Conservation (phyloP, 2,888 invertebrate genomes). For the Nephrotoma appendiculata region DNA sequence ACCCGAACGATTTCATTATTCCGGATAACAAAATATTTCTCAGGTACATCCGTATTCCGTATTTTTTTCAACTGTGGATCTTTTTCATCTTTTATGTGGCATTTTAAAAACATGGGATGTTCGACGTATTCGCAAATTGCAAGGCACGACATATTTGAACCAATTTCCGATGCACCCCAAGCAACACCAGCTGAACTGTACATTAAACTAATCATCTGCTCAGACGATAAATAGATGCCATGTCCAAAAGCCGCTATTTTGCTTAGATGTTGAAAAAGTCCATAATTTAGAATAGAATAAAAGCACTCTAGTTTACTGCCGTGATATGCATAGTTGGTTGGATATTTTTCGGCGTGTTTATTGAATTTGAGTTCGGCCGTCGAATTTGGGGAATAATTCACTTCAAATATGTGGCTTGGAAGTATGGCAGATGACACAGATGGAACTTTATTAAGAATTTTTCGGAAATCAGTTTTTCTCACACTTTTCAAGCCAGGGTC, state of each 20-base stretch:
- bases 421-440: conserved; percentile 32
- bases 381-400: conserved; percentile 39
- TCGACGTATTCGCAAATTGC: conserved; percentile 70
- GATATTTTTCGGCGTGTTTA: conserved; percentile 37
- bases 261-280: conserved; percentile 56
- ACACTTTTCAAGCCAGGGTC: conserved; percentile 45
- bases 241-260: conserved; percentile 53
- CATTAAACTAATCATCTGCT: conserved; percentile 53
- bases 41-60: conserved; percentile 34
- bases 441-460: conserved; percentile 37
- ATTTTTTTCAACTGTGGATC: conserved; percentile 19
- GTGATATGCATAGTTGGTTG: conserved; percentile 57
- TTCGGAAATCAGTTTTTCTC: conserved; percentile 38
- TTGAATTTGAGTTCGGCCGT: conserved; percentile 44
- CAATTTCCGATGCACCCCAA: conserved; percentile 63
- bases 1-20: conserved; percentile 62
- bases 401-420: conserved; percentile 57
- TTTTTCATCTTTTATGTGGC: conserved; percentile 27
- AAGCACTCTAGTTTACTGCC: conserved; percentile 71
- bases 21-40: conserved; percentile 58
- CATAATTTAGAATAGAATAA: conserved; percentile 64
- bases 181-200: conserved; percentile 59
- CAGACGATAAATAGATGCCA: conserved; percentile 61
- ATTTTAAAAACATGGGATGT: conserved; percentile 46
- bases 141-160: conserved; percentile 59